Evolutionary conservation across 2,888 invertebrate species (phyloP).

Genomic region (Lepeophtheirus nordmannii): DNA sequence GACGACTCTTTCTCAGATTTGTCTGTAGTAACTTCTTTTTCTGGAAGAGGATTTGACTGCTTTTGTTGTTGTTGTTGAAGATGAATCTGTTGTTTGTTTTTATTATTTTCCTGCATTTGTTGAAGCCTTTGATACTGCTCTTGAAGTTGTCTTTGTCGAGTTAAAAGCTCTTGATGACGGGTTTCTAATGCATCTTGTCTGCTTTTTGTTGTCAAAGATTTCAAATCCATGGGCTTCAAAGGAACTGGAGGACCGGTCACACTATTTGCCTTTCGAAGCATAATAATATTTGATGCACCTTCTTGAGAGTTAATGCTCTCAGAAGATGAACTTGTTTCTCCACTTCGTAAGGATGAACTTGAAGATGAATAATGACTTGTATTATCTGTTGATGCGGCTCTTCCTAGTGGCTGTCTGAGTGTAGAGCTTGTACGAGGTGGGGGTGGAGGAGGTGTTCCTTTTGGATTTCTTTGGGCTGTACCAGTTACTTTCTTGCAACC

Average conservation of each 20-base stretch:
- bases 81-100: background rate
- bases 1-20: no score
- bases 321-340: background rate
- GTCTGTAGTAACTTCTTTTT: no score
- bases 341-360: background rate
- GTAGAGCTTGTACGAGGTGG: constrained; percentile 71
- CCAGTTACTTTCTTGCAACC: background rate
- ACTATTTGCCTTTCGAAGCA: background rate
- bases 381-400: background rate
- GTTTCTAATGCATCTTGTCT: constrained; percentile 47
- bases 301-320: constrained; percentile 3
- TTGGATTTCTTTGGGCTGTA: constrained; percentile 29
- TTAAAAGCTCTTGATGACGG: constrained; percentile 69
- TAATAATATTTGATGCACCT: background rate
- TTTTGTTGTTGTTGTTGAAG: no score
- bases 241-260: constrained; percentile 7
- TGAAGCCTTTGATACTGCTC: constrained; percentile 80
- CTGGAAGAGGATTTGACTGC: no score
- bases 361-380: background rate
- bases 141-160: constrained; percentile 71
- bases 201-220: constrained; percentile 5
- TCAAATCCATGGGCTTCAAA: constrained; percentile 5
- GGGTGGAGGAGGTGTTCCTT: constrained; percentile 72
- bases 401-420: background rate
- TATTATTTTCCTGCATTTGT: constrained; percentile 48